These are phyloP conservation scores for Mesoclemmys tuberculata DNA, from an alignment of 2,113 vertebrate genomes.

Conservation along the genomic window DNA sequence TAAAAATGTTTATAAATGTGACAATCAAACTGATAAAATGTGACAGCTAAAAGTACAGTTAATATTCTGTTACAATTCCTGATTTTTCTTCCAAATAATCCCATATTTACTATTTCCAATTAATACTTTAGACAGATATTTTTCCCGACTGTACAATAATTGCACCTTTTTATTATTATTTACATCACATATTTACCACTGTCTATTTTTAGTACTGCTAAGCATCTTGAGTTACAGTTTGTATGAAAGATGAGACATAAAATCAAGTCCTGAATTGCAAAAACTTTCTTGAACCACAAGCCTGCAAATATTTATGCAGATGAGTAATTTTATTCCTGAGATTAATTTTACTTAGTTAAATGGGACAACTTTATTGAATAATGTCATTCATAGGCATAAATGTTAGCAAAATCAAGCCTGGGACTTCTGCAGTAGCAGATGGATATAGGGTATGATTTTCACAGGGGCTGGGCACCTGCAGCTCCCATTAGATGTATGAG, in stretches of 20 bases:
- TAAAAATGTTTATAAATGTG: neutral
- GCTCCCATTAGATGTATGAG: neutral
- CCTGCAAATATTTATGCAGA: neutral
- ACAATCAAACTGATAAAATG: neutral
- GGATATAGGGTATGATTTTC: rapidly evolving
- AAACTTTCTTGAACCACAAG: neutral
- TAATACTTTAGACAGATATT: neutral
- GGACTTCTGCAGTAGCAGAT: neutral
- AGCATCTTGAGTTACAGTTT: neutral
- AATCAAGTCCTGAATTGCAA: neutral
- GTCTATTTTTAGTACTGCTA: neutral
- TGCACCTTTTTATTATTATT: neutral
- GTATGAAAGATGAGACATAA: neutral
- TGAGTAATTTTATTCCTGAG: neutral
- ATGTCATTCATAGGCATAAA: neutral
- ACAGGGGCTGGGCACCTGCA: neutral
- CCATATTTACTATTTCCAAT: neutral
- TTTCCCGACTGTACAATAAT: neutral
- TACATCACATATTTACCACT: neutral
- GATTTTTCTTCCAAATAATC: neutral
- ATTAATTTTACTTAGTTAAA: neutral
- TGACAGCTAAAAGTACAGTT: neutral
- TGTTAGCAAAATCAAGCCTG: neutral
- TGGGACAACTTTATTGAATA: neutral
- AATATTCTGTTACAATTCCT: neutral